Evolutionary conservation across 2,888 invertebrate genomes (phyloP).

Genomic region (Coelinius sp.): DNA sequence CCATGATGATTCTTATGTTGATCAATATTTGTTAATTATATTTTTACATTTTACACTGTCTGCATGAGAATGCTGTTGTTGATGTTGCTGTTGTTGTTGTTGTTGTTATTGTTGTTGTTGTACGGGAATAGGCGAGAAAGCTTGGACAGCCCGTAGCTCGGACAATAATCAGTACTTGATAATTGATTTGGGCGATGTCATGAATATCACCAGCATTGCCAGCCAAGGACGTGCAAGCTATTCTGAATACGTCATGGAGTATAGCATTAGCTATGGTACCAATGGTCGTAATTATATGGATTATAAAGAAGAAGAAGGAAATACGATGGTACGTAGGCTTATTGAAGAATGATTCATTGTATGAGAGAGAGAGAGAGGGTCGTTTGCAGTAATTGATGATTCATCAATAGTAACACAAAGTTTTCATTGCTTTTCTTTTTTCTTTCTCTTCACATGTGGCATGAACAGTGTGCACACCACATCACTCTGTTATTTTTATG

Average conservation of each 20-base stretch:
- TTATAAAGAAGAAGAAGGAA: constrained; percentile 91
- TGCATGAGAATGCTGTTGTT: constrained; percentile 66
- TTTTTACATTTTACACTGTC: constrained; percentile 60
- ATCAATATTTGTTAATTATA: constrained; percentile 1
- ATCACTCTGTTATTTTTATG: too few species aligned
- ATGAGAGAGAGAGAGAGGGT: too few species aligned
- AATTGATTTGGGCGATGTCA: constrained; percentile 89
- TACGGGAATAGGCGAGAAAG: constrained; percentile 82
- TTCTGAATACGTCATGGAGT: constrained; percentile 94
- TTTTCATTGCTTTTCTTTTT: not conserved
- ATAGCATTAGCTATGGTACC: constrained; percentile 92
- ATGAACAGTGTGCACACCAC: too few species aligned
- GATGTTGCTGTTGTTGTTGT: too few species aligned
- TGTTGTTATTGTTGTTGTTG: constrained; percentile 57
- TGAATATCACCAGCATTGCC: constrained; percentile 90
- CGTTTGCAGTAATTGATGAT: not conserved
- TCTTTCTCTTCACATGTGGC: too few species aligned
- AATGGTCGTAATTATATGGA: constrained; percentile 91
- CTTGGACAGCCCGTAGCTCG: constrained; percentile 92
- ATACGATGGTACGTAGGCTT: constrained; percentile 81
- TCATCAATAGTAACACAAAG: not conserved
- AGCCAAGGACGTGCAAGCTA: constrained; percentile 93
- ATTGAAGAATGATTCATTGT: not conserved
- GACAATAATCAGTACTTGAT: constrained; percentile 94
- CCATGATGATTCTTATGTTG: constrained; percentile 52